These are phyloP conservation scores for Myrmecophaga tridactyla DNA, from an alignment of 2,113 vertebrate genomes.

Conservation along the genomic window DNA sequence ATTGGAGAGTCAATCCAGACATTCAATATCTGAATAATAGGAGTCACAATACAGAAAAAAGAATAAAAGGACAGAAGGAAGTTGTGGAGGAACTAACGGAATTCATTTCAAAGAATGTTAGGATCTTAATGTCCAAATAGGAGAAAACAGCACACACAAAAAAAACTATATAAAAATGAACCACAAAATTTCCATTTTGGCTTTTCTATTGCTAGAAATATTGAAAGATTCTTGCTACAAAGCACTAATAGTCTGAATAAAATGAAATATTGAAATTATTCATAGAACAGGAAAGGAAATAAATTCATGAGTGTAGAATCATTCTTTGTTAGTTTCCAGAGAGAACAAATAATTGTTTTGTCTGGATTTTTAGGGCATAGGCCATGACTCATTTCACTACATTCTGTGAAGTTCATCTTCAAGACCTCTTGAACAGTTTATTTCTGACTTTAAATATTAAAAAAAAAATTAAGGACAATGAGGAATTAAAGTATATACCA, in stretches of 20 bases:
- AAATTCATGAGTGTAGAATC: neutral
- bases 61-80: neutral
- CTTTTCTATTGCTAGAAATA: neutral
- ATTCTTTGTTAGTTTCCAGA: neutral
- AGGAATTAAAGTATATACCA: neutral
- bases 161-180: neutral
- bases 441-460: neutral
- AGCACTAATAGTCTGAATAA: neutral
- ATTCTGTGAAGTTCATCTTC: neutral
- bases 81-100: neutral
- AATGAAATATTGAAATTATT: neutral
- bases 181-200: neutral
- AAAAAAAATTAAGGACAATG: neutral
- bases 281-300: neutral
- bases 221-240: neutral
- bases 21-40: neutral
- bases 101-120: neutral
- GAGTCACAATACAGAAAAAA: neutral
- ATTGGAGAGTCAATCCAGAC: neutral
- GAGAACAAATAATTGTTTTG: neutral
- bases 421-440: neutral
- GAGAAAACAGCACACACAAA: neutral
- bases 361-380: neutral
- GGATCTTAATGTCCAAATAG: neutral
- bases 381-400: neutral